phyloP scores from a whole-genome alignment of 2,888 invertebrate species.

The Choreutis nemorana region DNA sequence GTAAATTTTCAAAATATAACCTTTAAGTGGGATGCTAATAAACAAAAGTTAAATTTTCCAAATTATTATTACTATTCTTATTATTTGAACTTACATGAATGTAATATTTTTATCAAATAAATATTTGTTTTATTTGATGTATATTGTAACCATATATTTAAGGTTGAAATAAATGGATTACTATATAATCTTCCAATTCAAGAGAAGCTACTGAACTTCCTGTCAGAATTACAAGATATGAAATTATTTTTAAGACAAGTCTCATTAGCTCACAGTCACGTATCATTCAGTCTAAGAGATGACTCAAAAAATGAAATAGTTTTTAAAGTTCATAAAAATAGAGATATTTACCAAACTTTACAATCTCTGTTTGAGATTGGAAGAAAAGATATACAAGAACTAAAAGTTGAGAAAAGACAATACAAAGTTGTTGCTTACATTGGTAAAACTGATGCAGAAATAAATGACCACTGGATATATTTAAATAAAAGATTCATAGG shows the following conservation, averaged over 20 bases:
- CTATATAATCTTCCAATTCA: slow-evolving; percentile 70
- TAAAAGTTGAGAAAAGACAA: slow-evolving; percentile 40
- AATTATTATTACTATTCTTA: slow-evolving; percentile 3
- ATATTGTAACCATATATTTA: slow-evolving; percentile 16
- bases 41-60: too few relatives aligned
- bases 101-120: not conserved
- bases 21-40: too few relatives aligned
- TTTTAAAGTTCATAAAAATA: slow-evolving; percentile 65
- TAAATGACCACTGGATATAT: slow-evolving; percentile 66
- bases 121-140: slow-evolving; percentile 2
- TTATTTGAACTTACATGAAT: not conserved
- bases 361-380: slow-evolving; percentile 30
- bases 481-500: slow-evolving; percentile 69
- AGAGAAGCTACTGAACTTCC: slow-evolving; percentile 54
- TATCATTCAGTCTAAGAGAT: slow-evolving; percentile 75
- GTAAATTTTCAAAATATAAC: too few relatives aligned
- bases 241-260: slow-evolving; percentile 66
- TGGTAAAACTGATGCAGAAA: slow-evolving; percentile 30
- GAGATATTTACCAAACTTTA: slow-evolving; percentile 61
- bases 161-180: slow-evolving; percentile 72
- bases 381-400: slow-evolving; percentile 36
- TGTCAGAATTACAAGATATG: slow-evolving; percentile 67
- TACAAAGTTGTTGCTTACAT: slow-evolving; percentile 67
- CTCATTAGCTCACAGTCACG: slow-evolving; percentile 69
- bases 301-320: slow-evolving; percentile 67